Conservation (phyloP, 2,888 invertebrate species). For the Pecten maximus region DNA sequence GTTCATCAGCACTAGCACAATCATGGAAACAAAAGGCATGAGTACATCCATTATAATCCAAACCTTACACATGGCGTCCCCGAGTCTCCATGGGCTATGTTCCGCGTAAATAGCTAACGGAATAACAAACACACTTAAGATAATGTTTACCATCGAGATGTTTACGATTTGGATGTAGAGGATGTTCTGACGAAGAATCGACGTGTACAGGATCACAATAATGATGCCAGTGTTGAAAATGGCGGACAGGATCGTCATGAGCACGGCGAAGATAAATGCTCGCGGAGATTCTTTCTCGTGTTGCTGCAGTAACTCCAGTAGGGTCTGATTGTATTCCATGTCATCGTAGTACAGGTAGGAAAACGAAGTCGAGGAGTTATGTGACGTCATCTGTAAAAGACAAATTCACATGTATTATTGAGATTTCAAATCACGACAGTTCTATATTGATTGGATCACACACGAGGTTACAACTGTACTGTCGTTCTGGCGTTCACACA, state of each 20-base stretch:
- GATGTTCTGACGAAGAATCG: conserved; percentile 35
- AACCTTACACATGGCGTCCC: not conserved
- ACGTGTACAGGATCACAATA: conserved; percentile 10
- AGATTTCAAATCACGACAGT: not conserved
- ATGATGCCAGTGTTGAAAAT: conserved; percentile 28
- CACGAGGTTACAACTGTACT: too few species aligned
- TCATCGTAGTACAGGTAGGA: not conserved
- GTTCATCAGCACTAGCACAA: conserved; percentile 36
- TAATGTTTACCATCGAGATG: conserved; percentile 37
- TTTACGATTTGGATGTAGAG: conserved; percentile 43
- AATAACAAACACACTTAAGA: conserved; percentile 41
- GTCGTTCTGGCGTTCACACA: too few species aligned
- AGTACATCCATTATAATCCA: conserved; percentile 46
- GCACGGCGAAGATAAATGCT: conserved; percentile 27
- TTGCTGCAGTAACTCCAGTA: not conserved
- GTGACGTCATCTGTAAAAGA: conserved; percentile 14
- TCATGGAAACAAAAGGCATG: conserved; percentile 41
- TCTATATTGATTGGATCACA: too few species aligned
- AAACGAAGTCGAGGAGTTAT: conserved; percentile 1
- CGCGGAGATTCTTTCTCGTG: not conserved
- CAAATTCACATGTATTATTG: not conserved
- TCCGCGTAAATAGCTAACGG: conserved; percentile 42
- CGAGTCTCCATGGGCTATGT: conserved; percentile 42
- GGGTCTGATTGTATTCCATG: not conserved
- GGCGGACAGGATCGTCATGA: conserved; percentile 33